Conservation (phyloP, 2,797 vertebrate species). For the Characodon lateralis region DNA sequence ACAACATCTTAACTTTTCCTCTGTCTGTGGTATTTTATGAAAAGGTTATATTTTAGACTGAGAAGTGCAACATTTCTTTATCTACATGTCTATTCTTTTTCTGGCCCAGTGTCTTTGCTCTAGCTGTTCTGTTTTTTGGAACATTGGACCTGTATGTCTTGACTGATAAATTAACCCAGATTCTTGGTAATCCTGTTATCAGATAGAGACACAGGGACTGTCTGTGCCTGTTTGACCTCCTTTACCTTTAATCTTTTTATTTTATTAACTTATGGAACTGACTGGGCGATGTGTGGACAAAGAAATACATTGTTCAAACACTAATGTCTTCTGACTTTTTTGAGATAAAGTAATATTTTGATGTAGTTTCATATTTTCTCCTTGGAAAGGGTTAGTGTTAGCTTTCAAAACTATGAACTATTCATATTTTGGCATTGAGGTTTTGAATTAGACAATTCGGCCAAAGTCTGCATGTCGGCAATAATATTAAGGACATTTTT, state of each 20-base stretch:
- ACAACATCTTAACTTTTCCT: not conserved
- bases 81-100: not conserved
- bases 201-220: conserved; percentile 11
- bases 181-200: conserved; percentile 21
- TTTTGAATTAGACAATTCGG: not conserved
- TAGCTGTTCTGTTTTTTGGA: conserved; percentile 6
- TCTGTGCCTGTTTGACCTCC: conserved; percentile 14
- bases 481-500: not conserved
- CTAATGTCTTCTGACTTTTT: not conserved
- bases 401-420: not conserved
- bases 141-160: conserved; percentile 7
- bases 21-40: not conserved
- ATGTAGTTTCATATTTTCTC: not conserved
- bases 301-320: not conserved
- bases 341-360: not conserved
- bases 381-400: not conserved
- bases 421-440: not conserved
- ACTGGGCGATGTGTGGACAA: not conserved
- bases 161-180: conserved; percentile 27
- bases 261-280: not conserved
- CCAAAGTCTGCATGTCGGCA: not conserved
- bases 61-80: not conserved
- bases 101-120: not conserved
- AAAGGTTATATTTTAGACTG: not conserved
- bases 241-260: conserved; percentile 18